These are phyloP conservation scores for Aramus guarauna DNA, from an alignment of 2,113 vertebrate genomes.

Conservation along the genomic window DNA sequence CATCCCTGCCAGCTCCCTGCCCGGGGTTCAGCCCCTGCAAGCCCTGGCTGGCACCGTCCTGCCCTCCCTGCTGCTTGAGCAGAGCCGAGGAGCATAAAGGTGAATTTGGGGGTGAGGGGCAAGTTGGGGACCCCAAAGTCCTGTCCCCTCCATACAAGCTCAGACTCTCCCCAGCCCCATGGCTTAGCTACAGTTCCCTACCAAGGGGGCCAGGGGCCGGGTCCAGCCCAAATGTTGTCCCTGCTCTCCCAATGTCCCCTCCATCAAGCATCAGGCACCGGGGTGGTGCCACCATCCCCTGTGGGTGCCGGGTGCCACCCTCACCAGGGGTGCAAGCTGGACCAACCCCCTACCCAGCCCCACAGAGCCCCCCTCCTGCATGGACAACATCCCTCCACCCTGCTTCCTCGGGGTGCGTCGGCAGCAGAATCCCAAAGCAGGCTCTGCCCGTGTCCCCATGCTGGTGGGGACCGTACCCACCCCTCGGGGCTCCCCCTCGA, in stretches of 20 bases:
- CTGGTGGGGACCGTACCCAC: not conserved
- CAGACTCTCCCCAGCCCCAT: not conserved
- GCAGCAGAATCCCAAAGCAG: not conserved
- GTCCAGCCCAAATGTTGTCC: not conserved
- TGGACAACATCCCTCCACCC: fast-evolving
- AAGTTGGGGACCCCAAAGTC: not conserved
- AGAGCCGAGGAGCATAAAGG: not conserved
- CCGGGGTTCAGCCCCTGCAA: fast-evolving
- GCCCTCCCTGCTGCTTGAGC: not conserved
- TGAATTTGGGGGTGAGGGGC: not conserved
- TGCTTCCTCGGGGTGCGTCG: fast-evolving
- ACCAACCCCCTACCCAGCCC: not conserved
- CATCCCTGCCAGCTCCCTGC: not conserved
- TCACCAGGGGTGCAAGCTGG: not conserved
- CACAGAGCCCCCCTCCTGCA: not conserved
- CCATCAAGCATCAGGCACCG: not conserved
- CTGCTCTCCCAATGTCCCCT: fast-evolving
- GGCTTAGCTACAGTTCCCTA: not conserved
- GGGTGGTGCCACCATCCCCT: not conserved
- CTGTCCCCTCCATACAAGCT: not conserved
- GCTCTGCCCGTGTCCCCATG: not conserved
- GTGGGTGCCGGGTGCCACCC: not conserved
- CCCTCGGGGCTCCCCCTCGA: not conserved
- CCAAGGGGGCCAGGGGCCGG: too few relatives aligned
- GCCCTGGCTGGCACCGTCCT: not conserved